Conservation (phyloP, 2,113 vertebrate species). For the Cathartes aura region DNA sequence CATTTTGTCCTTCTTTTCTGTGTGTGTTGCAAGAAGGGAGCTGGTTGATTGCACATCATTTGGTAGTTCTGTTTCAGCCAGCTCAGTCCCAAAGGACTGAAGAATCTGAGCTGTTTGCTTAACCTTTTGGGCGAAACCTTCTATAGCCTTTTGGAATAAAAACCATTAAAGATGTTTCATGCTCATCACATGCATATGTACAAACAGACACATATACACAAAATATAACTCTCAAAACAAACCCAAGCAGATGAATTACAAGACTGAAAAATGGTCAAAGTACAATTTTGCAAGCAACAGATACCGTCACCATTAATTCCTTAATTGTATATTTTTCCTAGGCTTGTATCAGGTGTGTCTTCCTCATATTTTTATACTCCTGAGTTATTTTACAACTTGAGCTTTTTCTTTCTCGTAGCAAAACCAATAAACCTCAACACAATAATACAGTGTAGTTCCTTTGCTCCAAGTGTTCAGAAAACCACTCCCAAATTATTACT, state of each 20-base stretch:
- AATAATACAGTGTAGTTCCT: not conserved
- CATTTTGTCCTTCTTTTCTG: slow-evolving; percentile 86
- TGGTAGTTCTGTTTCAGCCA: slow-evolving; percentile 95
- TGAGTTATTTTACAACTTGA: not conserved
- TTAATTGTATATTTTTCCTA: slow-evolving; percentile 4
- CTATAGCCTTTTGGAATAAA: slow-evolving; percentile 86
- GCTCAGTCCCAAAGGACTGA: slow-evolving; percentile 91
- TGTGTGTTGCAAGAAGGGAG: slow-evolving; percentile 85
- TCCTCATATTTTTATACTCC: not conserved
- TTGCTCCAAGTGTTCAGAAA: slow-evolving; percentile 32
- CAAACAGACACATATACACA: slow-evolving; percentile 19
- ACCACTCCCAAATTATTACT: slow-evolving; percentile 69
- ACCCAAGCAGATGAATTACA: not conserved
- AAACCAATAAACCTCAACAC: not conserved
- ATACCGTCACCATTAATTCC: slow-evolving; percentile 44
- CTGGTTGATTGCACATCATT: slow-evolving; percentile 89
- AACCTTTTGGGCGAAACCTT: slow-evolving; percentile 93
- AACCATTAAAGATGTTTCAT: not conserved
- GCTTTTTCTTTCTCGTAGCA: not conserved
- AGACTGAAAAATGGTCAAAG: not conserved
- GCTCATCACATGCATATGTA: not conserved
- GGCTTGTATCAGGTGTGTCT: not conserved
- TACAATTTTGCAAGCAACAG: slow-evolving; percentile 17
- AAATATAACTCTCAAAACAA: not conserved
- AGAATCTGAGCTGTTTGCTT: slow-evolving; percentile 94